Percentiles rank a stretch among this genome's conserved stretches.
Evolutionary conservation across 2,113 vertebrate genomes (phyloP).

Genomic region (Alethe diademata): DNA sequence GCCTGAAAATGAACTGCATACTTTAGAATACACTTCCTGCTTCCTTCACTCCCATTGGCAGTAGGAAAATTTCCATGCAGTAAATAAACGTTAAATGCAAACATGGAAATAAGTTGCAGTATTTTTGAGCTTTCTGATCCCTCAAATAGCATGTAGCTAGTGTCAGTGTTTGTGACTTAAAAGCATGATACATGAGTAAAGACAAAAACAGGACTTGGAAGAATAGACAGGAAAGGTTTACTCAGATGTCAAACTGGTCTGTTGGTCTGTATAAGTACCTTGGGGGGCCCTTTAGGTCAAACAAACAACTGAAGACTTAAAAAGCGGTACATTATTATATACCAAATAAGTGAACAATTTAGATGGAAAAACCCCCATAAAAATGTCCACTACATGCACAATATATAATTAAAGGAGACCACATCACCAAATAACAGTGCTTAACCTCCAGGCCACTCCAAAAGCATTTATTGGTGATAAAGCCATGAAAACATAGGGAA

Average conservation of each 20-base stretch:
- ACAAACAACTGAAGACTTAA: not conserved
- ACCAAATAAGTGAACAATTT: not conserved
- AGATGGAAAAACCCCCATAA: fast-evolving
- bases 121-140: not conserved
- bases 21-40: not conserved
- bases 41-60: not conserved
- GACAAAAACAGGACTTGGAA: not conserved
- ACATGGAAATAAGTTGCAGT: not conserved
- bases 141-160: not conserved
- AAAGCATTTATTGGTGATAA: not conserved
- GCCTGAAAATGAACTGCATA: not conserved
- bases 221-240: not conserved
- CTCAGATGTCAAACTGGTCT: not conserved
- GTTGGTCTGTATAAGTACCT: not conserved
- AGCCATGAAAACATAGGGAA: not conserved
- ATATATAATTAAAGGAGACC: not conserved
- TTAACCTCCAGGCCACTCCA: not conserved
- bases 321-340: not conserved
- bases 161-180: not conserved
- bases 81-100: not conserved
- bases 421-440: not conserved
- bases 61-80: not conserved
- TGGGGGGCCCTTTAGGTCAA: not conserved
- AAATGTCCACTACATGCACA: not conserved
- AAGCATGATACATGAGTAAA: not conserved